Conservation (phyloP, 64 coral and sea anemone genomes). For the Stichodactyla helianthus region DNA sequence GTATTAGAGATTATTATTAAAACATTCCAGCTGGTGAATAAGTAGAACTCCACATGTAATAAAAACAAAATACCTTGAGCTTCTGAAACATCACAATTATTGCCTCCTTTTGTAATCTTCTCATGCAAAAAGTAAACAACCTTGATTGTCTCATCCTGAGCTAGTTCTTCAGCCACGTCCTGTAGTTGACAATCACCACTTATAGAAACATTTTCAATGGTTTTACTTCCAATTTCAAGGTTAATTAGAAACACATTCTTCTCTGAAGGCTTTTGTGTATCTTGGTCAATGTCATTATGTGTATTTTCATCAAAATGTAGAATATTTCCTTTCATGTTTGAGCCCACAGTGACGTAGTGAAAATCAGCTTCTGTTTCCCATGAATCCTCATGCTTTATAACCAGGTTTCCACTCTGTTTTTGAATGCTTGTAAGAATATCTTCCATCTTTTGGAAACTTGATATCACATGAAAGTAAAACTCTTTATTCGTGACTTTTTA, state of each 20-base stretch:
- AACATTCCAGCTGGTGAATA: neutral
- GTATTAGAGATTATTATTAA: neutral
- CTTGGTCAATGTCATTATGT: neutral
- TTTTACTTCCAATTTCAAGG: slow-evolving; percentile 10
- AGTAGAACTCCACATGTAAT: neutral
- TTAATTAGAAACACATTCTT: neutral
- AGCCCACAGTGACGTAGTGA: neutral
- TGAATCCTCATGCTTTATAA: neutral
- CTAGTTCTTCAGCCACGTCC: neutral
- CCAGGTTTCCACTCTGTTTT: neutral
- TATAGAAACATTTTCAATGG: slow-evolving; percentile 6
- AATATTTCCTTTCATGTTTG: neutral
- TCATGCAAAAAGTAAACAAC: slow-evolving; percentile 22
- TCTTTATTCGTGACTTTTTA: neutral
- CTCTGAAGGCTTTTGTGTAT: neutral
- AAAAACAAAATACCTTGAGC: slow-evolving; percentile 18
- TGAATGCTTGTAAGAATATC: neutral
- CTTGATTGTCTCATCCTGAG: slow-evolving; percentile 12
- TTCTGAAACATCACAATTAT: neutral
- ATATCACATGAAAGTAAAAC: no score
- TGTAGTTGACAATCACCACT: neutral
- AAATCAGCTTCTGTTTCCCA: neutral
- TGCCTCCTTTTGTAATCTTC: neutral
- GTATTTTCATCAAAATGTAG: neutral
- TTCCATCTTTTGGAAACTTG: neutral